Evolutionary conservation across 2,888 invertebrate species (phyloP).

Genomic region (Nemapogon koenigi): DNA sequence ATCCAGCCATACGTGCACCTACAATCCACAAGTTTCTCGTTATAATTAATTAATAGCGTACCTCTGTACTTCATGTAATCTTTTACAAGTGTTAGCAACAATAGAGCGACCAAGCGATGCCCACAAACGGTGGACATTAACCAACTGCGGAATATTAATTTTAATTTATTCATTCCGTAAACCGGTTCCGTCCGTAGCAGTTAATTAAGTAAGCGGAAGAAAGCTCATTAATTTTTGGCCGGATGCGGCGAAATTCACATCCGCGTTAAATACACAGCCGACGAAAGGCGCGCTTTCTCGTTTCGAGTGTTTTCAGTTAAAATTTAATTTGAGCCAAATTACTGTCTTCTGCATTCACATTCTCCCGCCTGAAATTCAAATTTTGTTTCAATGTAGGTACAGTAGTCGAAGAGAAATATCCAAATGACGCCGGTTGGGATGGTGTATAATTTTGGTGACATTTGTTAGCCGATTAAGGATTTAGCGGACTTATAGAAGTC

Average conservation of each 20-base stretch:
- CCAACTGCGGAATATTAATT: conserved; percentile 53
- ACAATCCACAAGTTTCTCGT: too few relatives aligned
- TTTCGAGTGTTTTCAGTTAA: conserved; percentile 55
- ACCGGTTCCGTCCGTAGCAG: conserved; percentile 40
- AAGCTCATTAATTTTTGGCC: conserved; percentile 62
- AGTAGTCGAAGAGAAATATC: too few relatives aligned
- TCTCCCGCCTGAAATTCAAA: conserved; percentile 4
- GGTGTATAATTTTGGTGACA: too few relatives aligned
- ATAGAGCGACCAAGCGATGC: neutral
- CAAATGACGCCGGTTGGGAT: too few relatives aligned
- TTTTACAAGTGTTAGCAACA: too few relatives aligned
- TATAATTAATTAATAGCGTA: too few relatives aligned
- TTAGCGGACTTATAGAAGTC: too few relatives aligned
- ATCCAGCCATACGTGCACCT: too few relatives aligned
- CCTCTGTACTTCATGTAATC: too few relatives aligned
- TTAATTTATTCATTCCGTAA: conserved; percentile 53
- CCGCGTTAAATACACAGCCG: conserved; percentile 60
- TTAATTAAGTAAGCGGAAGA: conserved; percentile 64
- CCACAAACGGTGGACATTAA: conserved; percentile 6
- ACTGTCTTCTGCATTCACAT: conserved; percentile 39
- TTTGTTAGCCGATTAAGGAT: too few relatives aligned
- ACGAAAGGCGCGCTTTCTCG: conserved; percentile 40
- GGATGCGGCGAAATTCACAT: conserved; percentile 60
- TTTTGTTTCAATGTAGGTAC: conserved; percentile 2
- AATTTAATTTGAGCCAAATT: conserved; percentile 56